Evolutionary conservation across 2,797 vertebrate species (phyloP).

Genomic region (Pseudopleuronectes americanus): DNA sequence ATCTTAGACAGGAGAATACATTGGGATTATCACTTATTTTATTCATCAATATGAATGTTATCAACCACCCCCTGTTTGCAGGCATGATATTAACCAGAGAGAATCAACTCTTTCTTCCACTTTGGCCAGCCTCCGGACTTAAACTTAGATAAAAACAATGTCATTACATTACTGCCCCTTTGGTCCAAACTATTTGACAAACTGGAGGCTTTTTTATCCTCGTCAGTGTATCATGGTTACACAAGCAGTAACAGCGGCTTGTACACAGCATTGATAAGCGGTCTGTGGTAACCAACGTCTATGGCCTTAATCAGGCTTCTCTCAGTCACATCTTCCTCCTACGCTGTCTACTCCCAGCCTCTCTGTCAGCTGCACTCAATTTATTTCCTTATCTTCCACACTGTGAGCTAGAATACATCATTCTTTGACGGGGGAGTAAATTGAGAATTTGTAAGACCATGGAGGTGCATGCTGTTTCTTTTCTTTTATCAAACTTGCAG

Average conservation of each 20-base stretch:
- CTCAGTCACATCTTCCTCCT: slow-evolving; percentile 63
- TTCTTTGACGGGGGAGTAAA: slow-evolving; percentile 41
- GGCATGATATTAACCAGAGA: slow-evolving; percentile 40
- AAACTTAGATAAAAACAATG: slow-evolving; percentile 11
- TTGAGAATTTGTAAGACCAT: slow-evolving; percentile 27
- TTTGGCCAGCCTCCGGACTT: slow-evolving; percentile 17
- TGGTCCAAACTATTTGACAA: slow-evolving; percentile 28
- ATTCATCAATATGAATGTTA: slow-evolving; percentile 8
- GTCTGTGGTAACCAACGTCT: slow-evolving; percentile 55
- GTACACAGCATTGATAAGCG: slow-evolving; percentile 54
- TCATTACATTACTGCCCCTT: slow-evolving; percentile 41
- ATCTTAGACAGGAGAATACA: slow-evolving; percentile 23
- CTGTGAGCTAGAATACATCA: slow-evolving; percentile 38
- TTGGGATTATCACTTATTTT: slow-evolving; percentile 29
- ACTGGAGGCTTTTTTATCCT: slow-evolving; percentile 18
- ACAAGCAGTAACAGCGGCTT: slow-evolving; percentile 46
- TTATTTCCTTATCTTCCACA: slow-evolving; percentile 8
- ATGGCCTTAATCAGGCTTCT: slow-evolving; percentile 59
- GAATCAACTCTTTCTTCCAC: slow-evolving; percentile 7
- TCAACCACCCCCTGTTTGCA: slow-evolving; percentile 33
- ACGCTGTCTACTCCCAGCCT: slow-evolving; percentile 52
- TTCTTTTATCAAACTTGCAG: slow-evolving; percentile 38
- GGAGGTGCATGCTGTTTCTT: slow-evolving; percentile 15
- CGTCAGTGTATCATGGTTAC: slow-evolving; percentile 48
- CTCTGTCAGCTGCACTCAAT: slow-evolving; percentile 31